Evolutionary conservation across 2,888 invertebrate species (phyloP).

Genomic region (Alviniconcha strummeri): DNA sequence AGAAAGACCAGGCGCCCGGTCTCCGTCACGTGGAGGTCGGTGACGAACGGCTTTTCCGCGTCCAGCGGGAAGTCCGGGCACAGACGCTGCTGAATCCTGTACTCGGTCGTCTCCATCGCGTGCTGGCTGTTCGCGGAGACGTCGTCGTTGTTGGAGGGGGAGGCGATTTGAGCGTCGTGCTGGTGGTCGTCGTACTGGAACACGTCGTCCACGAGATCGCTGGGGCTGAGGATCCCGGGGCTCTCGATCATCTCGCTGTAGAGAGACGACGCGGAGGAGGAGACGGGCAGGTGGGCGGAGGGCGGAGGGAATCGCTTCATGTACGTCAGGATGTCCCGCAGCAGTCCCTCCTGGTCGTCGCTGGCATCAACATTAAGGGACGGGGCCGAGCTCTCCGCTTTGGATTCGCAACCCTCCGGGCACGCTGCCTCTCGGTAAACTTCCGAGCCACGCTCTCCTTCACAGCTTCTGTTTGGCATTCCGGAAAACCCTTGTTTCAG

Average conservation of each 20-base stretch:
- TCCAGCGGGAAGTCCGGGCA: conserved; percentile 18
- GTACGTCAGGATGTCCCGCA: neutral
- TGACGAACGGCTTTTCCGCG: neutral
- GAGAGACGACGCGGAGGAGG: neutral
- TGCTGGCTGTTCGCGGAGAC: neutral
- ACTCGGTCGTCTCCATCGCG: neutral
- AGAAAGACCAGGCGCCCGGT: conserved; percentile 22
- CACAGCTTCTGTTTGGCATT: too few species aligned
- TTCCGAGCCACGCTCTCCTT: neutral
- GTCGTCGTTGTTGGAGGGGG: neutral
- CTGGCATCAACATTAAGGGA: too few species aligned
- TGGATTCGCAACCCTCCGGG: neutral
- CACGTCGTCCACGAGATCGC: neutral
- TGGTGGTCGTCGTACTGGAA: neutral
- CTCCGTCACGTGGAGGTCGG: conserved; percentile 28
- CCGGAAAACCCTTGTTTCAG: too few species aligned
- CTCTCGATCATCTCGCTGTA: neutral
- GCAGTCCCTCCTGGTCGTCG: neutral
- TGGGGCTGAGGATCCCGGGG: neutral
- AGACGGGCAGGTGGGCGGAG: neutral
- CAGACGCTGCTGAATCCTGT: conserved; percentile 18
- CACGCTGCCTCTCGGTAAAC: neutral
- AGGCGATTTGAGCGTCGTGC: neutral
- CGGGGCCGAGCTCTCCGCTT: neutral
- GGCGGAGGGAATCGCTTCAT: conserved; percentile 10